Percentiles rank a stretch among this genome's conserved stretches.
phyloP scores from a whole-genome alignment of 2,113 vertebrate species.

The Hydropotes inermis region DNA sequence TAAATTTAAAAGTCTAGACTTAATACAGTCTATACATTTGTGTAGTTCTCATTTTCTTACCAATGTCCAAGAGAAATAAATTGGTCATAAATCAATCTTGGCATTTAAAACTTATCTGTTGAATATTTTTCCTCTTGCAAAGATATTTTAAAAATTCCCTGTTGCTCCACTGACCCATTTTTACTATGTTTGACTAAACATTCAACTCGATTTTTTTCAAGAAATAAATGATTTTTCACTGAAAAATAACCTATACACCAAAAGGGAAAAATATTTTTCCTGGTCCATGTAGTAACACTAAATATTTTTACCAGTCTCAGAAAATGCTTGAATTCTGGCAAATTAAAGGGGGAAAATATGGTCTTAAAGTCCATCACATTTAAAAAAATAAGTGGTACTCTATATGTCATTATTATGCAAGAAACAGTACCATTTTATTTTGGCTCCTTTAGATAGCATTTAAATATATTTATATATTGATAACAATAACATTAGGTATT shows the following conservation, averaged over 20 bases:
- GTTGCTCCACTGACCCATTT: background rate
- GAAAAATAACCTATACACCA: background rate
- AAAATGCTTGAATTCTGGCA: background rate
- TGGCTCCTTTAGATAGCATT: background rate
- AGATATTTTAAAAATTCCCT: background rate
- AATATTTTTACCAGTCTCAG: background rate
- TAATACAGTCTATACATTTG: background rate
- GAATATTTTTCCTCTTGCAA: background rate
- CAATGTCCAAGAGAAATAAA: background rate
- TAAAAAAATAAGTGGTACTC: background rate
- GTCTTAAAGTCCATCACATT: background rate
- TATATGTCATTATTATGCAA: background rate
- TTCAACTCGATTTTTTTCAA: background rate
- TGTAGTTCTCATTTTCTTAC: background rate
- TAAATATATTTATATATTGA: background rate
- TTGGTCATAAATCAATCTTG: background rate
- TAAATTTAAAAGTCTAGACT: background rate
- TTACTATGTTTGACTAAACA: background rate
- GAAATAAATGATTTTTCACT: background rate
- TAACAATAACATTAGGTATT: background rate
- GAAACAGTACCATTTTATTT: background rate
- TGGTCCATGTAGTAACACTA: background rate
- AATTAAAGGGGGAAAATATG: background rate
- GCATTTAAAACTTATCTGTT: background rate
- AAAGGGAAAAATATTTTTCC: background rate